Conservation (phyloP, 2,888 invertebrate species). For the Tetrapedia diversipes region DNA sequence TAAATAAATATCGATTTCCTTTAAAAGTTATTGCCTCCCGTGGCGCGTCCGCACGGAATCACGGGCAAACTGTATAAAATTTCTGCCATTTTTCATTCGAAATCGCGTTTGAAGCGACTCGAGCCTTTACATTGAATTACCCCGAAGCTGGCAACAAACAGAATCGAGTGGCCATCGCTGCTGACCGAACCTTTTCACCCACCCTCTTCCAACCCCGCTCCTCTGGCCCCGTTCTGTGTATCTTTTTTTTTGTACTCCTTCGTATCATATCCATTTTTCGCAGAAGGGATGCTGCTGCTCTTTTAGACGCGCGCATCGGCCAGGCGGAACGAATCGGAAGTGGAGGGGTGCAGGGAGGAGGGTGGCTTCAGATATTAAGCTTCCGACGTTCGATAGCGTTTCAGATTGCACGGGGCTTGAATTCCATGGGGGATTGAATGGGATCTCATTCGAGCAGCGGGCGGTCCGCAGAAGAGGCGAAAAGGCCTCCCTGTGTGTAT, state of each 20-base stretch:
- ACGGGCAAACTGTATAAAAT: not conserved
- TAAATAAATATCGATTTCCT: constrained; percentile 4
- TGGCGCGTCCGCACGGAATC: not conserved
- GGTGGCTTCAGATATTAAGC: constrained; percentile 66
- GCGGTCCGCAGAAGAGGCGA: constrained; percentile 15
- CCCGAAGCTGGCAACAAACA: constrained; percentile 10
- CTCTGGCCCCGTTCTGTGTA: not conserved
- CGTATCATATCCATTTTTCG: constrained; percentile 33
- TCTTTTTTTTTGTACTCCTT: not conserved
- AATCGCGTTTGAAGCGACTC: not conserved
- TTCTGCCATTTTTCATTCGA: constrained; percentile 13
- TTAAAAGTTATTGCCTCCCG: not conserved
- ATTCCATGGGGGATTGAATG: constrained; percentile 72
- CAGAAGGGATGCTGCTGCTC: constrained; percentile 34
- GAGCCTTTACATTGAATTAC: constrained; percentile 22
- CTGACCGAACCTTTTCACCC: constrained; percentile 4
- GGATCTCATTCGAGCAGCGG: constrained; percentile 63
- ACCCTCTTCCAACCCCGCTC: not conserved
- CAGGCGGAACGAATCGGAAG: constrained; percentile 25
- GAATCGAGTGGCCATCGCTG: constrained; percentile 11
- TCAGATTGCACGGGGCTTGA: constrained; percentile 70
- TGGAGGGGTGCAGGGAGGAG: too few species aligned
- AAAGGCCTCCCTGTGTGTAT: constrained; percentile 46
- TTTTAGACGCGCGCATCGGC: constrained; percentile 43
- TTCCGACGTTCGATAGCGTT: constrained; percentile 72